phyloP scores from a whole-genome alignment of 1,140 invertebrate species.

The Metaphire vulgaris region DNA sequence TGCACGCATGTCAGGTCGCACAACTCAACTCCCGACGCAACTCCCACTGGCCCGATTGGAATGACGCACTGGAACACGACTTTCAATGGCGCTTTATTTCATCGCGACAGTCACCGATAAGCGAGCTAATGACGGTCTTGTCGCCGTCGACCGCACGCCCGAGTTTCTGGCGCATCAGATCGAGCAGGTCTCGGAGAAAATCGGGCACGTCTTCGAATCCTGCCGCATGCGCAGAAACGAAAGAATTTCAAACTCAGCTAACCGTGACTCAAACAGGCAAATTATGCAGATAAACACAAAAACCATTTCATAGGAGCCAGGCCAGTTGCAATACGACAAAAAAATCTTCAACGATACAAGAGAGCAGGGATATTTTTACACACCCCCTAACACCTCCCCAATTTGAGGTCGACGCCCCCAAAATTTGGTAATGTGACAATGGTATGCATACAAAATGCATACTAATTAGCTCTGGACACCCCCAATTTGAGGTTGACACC shows the following conservation, averaged over 20 bases:
- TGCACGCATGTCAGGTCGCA: too few species aligned
- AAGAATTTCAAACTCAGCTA: too few species aligned
- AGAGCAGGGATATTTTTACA: not conserved
- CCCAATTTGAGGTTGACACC: too few species aligned
- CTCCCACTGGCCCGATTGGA: not conserved
- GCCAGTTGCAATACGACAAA: not conserved
- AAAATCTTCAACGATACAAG: not conserved
- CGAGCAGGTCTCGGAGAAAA: not conserved
- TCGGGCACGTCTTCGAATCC: not conserved
- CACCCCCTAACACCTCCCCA: too few species aligned
- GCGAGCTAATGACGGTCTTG: not conserved
- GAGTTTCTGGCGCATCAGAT: not conserved
- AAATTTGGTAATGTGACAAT: too few species aligned
- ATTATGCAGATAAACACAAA: not conserved
- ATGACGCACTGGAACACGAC: not conserved
- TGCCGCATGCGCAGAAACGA: too few species aligned
- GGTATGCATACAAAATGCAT: too few species aligned
- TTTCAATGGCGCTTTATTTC: not conserved
- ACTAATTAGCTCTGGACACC: too few species aligned
- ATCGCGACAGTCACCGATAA: not conserved
- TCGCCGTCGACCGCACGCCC: not conserved
- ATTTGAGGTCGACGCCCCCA: too few species aligned
- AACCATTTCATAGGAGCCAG: not conserved
- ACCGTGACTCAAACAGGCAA: not conserved
- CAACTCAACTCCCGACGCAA: too few species aligned